Percentiles rank a stretch among this genome's conserved stretches.
Evolutionary conservation across 2,888 invertebrate genomes (phyloP).

Genomic region (Folsomia candida): DNA sequence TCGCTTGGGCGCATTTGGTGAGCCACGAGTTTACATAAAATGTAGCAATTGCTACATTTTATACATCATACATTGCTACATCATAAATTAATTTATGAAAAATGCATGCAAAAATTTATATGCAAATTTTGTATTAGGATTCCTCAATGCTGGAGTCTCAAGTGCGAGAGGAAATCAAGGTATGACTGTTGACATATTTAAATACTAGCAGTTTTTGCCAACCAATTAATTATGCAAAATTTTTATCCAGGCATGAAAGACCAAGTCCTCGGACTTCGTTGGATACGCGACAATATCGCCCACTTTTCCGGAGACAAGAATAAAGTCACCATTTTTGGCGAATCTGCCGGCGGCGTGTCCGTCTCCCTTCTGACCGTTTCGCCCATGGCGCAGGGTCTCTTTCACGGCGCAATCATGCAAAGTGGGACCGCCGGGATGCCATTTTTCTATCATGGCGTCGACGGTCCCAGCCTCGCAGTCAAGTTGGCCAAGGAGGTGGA

Average conservation of each 20-base stretch:
- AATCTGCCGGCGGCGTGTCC: constrained; percentile 15
- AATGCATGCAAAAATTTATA: too few relatives aligned
- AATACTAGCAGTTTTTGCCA: too few relatives aligned
- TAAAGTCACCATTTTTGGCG: constrained; percentile 11
- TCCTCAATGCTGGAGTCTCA: constrained; percentile 16
- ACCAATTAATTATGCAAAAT: too few relatives aligned
- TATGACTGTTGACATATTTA: too few relatives aligned
- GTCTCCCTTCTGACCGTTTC: constrained; percentile 22
- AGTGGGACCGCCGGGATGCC: too few relatives aligned
- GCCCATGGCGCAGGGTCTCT: too few relatives aligned
- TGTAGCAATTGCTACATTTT: constrained; percentile 28
- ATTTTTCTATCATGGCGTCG: too few relatives aligned
- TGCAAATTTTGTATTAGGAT: too few relatives aligned
- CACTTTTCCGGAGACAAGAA: not conserved
- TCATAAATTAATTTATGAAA: too few relatives aligned
- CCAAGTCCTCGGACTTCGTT: too few relatives aligned
- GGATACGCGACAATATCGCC: not conserved
- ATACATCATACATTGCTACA: constrained; percentile 36
- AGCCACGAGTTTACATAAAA: constrained; percentile 34
- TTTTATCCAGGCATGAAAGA: constrained; percentile 23
- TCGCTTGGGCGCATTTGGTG: not conserved
- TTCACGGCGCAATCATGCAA: constrained; percentile 28
- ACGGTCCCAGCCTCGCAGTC: too few relatives aligned
- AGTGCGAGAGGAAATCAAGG: too few relatives aligned
- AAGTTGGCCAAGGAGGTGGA: constrained; percentile 21